Evolutionary conservation across 1,140 invertebrate genomes (phyloP).

Genomic region (Listronotus oregonensis): DNA sequence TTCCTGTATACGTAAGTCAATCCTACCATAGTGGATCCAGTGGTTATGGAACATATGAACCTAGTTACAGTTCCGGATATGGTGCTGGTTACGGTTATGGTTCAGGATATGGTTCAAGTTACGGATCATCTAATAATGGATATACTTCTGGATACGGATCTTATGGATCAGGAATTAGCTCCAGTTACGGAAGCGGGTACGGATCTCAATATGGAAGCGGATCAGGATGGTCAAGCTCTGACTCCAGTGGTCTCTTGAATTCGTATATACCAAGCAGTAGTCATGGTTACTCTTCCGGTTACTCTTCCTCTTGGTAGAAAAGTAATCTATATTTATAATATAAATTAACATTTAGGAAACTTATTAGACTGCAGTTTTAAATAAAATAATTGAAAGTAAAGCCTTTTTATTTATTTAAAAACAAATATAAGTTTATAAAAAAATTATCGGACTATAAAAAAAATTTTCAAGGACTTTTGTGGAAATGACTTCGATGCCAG

Average conservation of each 20-base stretch:
- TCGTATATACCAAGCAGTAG: slow-evolving; percentile 33
- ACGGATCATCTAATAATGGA: background rate
- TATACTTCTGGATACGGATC: slow-evolving; percentile 8
- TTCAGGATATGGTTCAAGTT: slow-evolving; percentile 8
- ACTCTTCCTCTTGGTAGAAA: slow-evolving; percentile 10
- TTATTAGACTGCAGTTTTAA: slow-evolving; percentile 1
- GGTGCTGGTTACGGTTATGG: background rate
- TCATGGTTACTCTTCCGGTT: slow-evolving; percentile 17
- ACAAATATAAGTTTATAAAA: no score
- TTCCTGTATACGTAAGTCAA: slow-evolving; percentile 32
- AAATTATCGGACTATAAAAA: no score
- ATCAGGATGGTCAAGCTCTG: no score
- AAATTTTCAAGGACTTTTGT: no score
- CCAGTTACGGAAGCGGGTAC: background rate
- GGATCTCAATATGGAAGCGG: no score
- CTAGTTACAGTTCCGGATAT: background rate
- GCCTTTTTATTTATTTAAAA: background rate
- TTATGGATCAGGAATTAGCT: background rate
- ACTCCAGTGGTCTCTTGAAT: slow-evolving; percentile 10
- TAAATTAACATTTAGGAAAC: no score
- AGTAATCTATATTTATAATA: background rate
- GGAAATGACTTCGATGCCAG: no score
- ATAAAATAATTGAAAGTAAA: background rate
- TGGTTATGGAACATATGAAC: slow-evolving; percentile 5
- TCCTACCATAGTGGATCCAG: slow-evolving; percentile 22